Evolutionary conservation across 2,113 vertebrate genomes (phyloP).

Genomic region (Todiramphus saurophagus): DNA sequence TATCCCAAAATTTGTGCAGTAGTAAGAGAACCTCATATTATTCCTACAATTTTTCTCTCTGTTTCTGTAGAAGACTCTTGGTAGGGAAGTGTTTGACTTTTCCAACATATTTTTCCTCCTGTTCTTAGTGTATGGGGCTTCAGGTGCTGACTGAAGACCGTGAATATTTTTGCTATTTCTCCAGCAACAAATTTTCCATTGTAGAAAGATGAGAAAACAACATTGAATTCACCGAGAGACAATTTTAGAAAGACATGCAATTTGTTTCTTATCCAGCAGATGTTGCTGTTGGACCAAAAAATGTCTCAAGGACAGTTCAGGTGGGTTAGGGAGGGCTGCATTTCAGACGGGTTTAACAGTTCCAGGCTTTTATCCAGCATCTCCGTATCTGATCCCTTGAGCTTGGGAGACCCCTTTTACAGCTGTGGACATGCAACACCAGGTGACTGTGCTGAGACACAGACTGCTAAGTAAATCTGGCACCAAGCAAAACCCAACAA

Average conservation of each 20-base stretch:
- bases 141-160: background rate
- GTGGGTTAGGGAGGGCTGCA: background rate
- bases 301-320: background rate
- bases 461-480: background rate
- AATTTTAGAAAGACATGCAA: background rate
- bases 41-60: background rate
- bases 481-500: background rate
- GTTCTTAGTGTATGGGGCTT: background rate
- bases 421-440: background rate
- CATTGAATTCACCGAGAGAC: background rate
- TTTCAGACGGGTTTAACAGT: background rate
- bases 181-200: background rate
- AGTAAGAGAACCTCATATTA: background rate
- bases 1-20: background rate
- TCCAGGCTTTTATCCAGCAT: background rate
- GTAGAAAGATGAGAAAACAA: background rate
- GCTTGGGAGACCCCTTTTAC: background rate
- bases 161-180: background rate
- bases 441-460: background rate
- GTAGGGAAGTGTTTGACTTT: background rate
- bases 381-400: background rate
- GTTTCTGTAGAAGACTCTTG: background rate
- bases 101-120: background rate
- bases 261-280: slow-evolving; percentile 35
- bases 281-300: slow-evolving; percentile 42